These are phyloP conservation scores for Momotus momota DNA, from an alignment of 2,797 vertebrate genomes.

Conservation along the genomic window DNA sequence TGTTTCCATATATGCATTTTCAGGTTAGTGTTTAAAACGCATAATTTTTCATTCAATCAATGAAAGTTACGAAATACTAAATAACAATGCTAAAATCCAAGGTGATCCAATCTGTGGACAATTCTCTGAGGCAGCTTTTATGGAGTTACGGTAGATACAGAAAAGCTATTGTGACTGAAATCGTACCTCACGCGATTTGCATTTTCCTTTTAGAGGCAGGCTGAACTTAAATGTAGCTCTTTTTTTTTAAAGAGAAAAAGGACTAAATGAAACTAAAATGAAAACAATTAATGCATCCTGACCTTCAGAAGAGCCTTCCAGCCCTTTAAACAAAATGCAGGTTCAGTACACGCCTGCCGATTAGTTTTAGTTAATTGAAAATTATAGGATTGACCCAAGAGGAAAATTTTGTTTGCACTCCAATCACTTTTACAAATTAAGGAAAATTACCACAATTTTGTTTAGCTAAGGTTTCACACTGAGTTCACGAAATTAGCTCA, in stretches of 20 bases:
- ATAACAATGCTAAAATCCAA: neutral
- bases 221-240: constrained; percentile 50
- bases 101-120: neutral
- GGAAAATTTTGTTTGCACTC: constrained; percentile 87
- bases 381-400: constrained; percentile 87
- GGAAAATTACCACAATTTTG: constrained; percentile 86
- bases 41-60: neutral
- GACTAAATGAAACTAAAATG: constrained; percentile 61
- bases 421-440: constrained; percentile 88
- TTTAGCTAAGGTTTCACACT: constrained; percentile 87
- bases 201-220: constrained; percentile 31
- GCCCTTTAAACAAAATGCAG: constrained; percentile 84
- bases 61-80: neutral
- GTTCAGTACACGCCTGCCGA: constrained; percentile 80
- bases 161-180: constrained; percentile 46
- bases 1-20: neutral
- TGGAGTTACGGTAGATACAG: neutral
- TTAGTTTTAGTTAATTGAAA: constrained; percentile 89
- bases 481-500: constrained; percentile 87
- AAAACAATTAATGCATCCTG: constrained; percentile 76
- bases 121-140: neutral
- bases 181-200: constrained; percentile 35
- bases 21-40: neutral
- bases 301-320: constrained; percentile 82
- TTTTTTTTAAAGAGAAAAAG: neutral